Percentiles rank a stretch among this genome's conserved stretches.
Evolutionary conservation across 2,797 vertebrate species (phyloP).

Genomic region (Pempheris klunzingeri): DNA sequence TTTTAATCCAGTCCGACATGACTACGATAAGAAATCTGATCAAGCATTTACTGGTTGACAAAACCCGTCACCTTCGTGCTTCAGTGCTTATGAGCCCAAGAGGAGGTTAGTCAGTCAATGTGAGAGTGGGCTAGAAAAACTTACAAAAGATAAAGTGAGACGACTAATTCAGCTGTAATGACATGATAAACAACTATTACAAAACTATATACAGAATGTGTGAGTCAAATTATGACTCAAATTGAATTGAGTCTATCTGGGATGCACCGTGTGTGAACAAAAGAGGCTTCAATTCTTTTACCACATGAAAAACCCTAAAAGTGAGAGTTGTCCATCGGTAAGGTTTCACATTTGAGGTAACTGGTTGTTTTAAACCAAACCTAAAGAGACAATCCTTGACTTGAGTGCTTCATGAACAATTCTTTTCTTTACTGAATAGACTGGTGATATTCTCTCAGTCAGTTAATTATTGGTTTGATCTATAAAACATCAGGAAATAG

Average conservation of each 20-base stretch:
- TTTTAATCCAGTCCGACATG: neutral
- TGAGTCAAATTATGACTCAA: neutral
- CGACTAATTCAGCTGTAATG: neutral
- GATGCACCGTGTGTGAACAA: neutral
- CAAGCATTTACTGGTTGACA: neutral
- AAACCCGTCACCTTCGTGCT: neutral
- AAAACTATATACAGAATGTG: neutral
- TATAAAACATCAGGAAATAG: neutral
- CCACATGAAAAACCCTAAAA: neutral
- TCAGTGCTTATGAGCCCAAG: too few relatives aligned
- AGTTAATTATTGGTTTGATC: neutral
- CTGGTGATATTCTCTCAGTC: neutral
- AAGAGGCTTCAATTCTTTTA: neutral
- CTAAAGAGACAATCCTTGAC: neutral
- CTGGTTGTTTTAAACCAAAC: neutral
- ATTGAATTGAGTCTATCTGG: neutral
- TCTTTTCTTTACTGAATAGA: neutral
- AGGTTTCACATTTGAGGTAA: neutral
- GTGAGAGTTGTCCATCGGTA: neutral
- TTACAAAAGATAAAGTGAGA: neutral
- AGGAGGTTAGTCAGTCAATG: neutral
- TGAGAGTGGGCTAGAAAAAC: neutral
- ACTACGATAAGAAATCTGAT: constrained; percentile 5
- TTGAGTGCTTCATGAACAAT: neutral
- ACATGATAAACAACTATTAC: neutral